Conservation (phyloP, 2,797 vertebrate genomes). For the Cynodonichthys magdalenae region DNA sequence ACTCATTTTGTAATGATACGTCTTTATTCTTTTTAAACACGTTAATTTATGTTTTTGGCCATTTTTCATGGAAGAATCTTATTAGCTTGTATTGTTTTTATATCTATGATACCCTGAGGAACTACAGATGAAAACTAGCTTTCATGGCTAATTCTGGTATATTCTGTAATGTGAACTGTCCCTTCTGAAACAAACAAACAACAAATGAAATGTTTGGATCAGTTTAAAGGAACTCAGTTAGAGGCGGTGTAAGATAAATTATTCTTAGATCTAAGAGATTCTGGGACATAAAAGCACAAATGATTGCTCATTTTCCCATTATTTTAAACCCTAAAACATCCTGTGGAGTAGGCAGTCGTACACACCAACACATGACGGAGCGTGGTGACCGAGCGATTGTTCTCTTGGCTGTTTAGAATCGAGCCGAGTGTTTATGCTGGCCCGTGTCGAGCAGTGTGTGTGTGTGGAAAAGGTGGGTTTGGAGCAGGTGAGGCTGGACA, state of each 20-base stretch:
- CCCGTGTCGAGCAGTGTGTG: conserved; percentile 27
- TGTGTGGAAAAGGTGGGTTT: conserved; percentile 19
- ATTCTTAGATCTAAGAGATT: not conserved
- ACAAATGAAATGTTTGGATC: not conserved
- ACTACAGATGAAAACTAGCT: too few species aligned
- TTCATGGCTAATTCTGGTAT: too few species aligned
- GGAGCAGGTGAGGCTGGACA: conserved; percentile 51
- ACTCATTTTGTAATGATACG: too few species aligned
- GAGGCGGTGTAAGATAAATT: not conserved
- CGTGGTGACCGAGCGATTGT: conserved; percentile 6
- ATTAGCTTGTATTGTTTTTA: too few species aligned
- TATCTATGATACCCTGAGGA: too few species aligned
- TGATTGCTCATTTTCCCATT: not conserved
- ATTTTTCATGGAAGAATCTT: too few species aligned
- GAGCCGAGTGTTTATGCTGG: conserved; percentile 44
- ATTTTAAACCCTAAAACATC: too few species aligned
- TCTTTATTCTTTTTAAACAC: too few species aligned
- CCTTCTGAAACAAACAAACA: too few species aligned
- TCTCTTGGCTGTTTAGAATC: conserved; percentile 28
- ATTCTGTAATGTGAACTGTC: too few species aligned
- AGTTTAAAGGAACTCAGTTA: not conserved
- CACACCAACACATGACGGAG: not conserved
- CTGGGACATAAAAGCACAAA: not conserved
- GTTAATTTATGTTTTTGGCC: too few species aligned
- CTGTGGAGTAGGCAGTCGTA: too few species aligned